These are phyloP conservation scores for Psittacula derbiana DNA, from an alignment of 2,797 vertebrate genomes.

Conservation along the genomic window DNA sequence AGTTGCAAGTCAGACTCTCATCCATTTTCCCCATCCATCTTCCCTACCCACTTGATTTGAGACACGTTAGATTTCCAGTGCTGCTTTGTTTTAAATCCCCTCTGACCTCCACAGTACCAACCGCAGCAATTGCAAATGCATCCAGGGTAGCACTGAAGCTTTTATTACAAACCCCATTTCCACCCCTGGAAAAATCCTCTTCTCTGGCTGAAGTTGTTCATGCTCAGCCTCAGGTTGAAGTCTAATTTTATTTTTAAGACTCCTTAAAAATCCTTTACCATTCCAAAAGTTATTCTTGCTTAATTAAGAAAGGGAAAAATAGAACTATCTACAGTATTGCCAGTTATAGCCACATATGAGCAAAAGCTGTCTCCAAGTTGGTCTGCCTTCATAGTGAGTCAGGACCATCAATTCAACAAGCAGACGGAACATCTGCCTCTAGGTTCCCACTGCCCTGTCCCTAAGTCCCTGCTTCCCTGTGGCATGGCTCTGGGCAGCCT, in stretches of 20 bases:
- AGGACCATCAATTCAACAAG: neutral
- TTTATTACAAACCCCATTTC: conserved; percentile 4
- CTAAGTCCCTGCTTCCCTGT: neutral
- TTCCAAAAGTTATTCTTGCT: neutral
- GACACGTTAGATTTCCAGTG: neutral
- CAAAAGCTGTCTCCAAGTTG: neutral
- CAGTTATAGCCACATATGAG: neutral
- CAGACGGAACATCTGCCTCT: neutral
- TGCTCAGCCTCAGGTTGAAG: neutral
- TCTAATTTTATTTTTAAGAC: neutral
- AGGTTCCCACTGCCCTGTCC: neutral
- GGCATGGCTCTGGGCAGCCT: neutral
- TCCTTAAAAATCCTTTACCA: neutral
- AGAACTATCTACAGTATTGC: neutral
- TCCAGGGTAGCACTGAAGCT: neutral
- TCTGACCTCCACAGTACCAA: neutral
- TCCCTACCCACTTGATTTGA: neutral
- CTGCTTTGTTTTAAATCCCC: neutral
- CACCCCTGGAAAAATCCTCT: neutral
- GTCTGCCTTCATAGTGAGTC: neutral
- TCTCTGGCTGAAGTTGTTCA: neutral
- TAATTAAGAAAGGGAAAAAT: neutral
- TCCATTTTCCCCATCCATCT: neutral
- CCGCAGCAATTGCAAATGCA: neutral
- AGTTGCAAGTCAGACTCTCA: neutral